Base-by-base conservation (phyloP, 2,888 invertebrate species). In the Meliscaeva auricollis region DNA sequence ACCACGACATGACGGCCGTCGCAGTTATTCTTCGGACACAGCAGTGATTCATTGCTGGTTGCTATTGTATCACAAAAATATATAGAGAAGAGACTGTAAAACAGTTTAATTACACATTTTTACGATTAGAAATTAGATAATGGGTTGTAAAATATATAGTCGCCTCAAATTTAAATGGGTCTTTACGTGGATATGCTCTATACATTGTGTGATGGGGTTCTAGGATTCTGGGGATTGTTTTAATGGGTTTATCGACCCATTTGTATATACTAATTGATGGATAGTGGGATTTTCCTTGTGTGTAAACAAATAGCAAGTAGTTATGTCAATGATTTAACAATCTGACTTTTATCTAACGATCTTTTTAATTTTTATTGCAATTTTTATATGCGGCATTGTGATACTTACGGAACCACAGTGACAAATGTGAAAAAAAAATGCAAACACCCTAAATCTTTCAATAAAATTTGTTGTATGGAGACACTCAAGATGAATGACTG, bases 121-220 rank as follows among this genome's bases (percentile, higher is more conserved):
- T 73, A 85, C 76, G 85, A 85, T 85, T 72, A 76, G 77, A 76
- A 85, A 85, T 85, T 85, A 85, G 85, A 85, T 85, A 85, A 85
- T 85, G 81, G 81, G 69, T 81, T 81, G 73, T 85, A 85, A 85
- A 85, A 77, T 81, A 77, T 81, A 77, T 81, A 77, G 68, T 69
- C 72, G 76, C 73, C 70, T 62, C 60, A 69, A 70, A 80, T 85
- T 68, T 66, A 38, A 76, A 85, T 76, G 84, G 68, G 80, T 66
- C 52, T 54, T 17, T 66, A 15, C 22, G 46, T 66, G 80, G 72
- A 76, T 73, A 22, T 75, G 66, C 48, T 73, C 64, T 8, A 3
- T 26, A 4, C 11, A n/a, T 11, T 38, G 38, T 38, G 11, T 38
- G n/a, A 56, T 35, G 60, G 8, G n/a, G 17, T 35, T 8, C 20